Evolutionary conservation across 2,888 invertebrate species (phyloP).

Genomic region (Drosophila diplacantha): DNA sequence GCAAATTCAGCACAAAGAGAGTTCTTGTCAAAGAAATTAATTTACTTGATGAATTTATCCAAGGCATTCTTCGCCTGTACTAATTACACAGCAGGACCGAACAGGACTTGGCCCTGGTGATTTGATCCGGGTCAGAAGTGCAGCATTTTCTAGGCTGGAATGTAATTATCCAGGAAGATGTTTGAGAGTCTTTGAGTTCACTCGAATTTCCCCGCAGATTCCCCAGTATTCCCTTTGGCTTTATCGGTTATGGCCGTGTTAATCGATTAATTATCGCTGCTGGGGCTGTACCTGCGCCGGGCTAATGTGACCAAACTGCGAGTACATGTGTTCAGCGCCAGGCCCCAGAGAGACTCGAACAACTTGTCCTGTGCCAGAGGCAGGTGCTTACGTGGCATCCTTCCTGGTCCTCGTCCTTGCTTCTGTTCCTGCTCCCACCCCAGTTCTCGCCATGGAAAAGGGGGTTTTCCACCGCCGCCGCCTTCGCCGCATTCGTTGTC

Average conservation of each 20-base stretch:
- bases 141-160: neutral
- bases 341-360: neutral
- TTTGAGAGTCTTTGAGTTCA: neutral
- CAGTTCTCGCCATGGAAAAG: neutral
- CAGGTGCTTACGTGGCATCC: conserved; percentile 16
- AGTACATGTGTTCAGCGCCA: conserved; percentile 11
- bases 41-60: conserved; percentile 15
- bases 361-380: conserved; percentile 11
- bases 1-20: neutral
- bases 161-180: neutral
- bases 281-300: neutral
- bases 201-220: no score
- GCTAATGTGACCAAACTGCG: neutral
- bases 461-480: neutral
- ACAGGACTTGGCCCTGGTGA: neutral
- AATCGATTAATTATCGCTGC: conserved; percentile 22
- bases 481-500: conserved; percentile 8
- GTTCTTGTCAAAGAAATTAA: conserved; percentile 12
- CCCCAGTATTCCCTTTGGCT: neutral
- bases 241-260: neutral
- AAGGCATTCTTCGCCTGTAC: neutral
- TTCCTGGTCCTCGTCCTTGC: neutral
- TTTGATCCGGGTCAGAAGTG: neutral
- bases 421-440: neutral
- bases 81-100: neutral